Conservation (phyloP, 2,888 invertebrate species). For the Nemurella pictetii region DNA sequence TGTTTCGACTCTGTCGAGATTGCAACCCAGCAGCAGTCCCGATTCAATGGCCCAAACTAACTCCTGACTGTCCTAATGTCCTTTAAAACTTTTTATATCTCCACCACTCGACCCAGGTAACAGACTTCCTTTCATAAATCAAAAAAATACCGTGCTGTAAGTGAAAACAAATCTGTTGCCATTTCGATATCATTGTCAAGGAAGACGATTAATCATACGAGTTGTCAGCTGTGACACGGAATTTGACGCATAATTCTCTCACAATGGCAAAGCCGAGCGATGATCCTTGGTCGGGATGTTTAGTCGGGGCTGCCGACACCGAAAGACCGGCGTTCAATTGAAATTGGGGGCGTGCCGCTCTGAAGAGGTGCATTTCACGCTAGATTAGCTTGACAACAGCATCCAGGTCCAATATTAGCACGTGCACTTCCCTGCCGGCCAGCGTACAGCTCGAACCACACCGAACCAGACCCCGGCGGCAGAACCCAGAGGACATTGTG, state of each 20-base stretch:
- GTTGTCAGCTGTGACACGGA: background rate
- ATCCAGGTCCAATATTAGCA: conserved; percentile 11
- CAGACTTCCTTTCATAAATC: background rate
- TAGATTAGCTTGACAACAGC: background rate
- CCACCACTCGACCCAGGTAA: background rate
- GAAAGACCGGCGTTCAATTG: background rate
- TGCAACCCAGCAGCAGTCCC: too few relatives aligned
- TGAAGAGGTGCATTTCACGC: background rate
- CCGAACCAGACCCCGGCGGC: too few relatives aligned
- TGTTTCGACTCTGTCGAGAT: too few relatives aligned
- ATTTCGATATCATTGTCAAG: background rate
- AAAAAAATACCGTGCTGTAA: background rate
- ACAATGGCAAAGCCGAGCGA: background rate
- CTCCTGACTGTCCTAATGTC: too few relatives aligned
- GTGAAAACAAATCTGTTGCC: background rate
- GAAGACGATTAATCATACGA: background rate
- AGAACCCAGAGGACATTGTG: too few relatives aligned
- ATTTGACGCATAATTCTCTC: background rate
- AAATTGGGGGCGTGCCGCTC: background rate
- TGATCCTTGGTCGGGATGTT: background rate
- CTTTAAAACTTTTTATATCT: background rate
- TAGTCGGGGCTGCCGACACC: background rate
- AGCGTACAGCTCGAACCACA: background rate
- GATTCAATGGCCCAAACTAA: background rate
- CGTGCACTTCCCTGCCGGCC: background rate